Evolutionary conservation across 2,113 vertebrate genomes (phyloP).

Genomic region (Chamaetylas fuelleborni): DNA sequence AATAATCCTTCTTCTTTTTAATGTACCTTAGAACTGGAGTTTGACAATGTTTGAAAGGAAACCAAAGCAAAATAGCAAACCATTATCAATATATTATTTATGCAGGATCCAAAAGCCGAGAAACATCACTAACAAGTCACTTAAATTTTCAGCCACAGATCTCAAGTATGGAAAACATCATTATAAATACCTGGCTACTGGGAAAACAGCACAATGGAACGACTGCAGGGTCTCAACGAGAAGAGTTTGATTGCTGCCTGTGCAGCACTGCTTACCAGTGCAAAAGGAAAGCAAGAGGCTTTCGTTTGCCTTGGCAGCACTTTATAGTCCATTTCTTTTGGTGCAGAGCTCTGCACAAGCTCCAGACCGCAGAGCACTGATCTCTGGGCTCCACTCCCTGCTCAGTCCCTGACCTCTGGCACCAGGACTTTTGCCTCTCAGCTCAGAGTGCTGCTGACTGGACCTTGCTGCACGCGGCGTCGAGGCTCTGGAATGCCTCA

Average conservation of each 20-base stretch:
- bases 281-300: background rate
- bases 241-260: background rate
- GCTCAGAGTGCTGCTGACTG: background rate
- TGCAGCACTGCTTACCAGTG: background rate
- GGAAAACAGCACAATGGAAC: background rate
- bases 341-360: background rate
- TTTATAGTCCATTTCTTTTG: background rate
- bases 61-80: conserved; percentile 19
- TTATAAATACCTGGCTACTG: background rate
- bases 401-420: background rate
- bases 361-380: accelerated
- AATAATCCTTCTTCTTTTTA: conserved; percentile 2
- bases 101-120: conserved; percentile 18
- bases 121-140: conserved; percentile 20
- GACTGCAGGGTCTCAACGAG: accelerated
- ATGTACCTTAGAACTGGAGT: background rate
- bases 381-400: background rate
- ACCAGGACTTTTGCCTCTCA: background rate
- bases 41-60: conserved; percentile 17
- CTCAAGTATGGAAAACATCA: background rate
- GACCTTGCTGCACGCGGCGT: accelerated
- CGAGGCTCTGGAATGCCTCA: background rate
- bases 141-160: conserved; percentile 22
- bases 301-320: background rate
- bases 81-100: conserved; percentile 53